Evolutionary conservation across 2,797 vertebrate species (phyloP).

Genomic region (Lepilemur septentrionalis): DNA sequence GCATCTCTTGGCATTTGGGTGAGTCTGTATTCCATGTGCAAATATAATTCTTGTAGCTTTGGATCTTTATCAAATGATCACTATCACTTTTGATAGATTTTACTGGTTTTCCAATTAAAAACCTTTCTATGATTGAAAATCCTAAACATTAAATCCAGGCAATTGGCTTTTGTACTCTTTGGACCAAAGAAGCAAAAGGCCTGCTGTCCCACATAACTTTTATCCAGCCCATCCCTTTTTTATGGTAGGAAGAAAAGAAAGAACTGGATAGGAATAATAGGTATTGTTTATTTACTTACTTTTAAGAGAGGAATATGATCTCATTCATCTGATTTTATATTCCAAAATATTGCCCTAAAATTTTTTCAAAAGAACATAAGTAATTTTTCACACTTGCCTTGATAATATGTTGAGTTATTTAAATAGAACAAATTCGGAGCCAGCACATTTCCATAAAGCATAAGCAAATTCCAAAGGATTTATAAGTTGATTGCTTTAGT

Average conservation of each 20-base stretch:
- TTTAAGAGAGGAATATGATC: not conserved
- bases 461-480: not conserved
- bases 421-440: not conserved
- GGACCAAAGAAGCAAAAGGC: not conserved
- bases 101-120: constrained; percentile 11
- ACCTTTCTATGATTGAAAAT: not conserved
- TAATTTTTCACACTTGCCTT: constrained; percentile 4
- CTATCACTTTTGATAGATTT: not conserved
- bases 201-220: not conserved
- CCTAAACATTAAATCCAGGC: not conserved
- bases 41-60: not conserved
- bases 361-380: not conserved
- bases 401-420: not conserved
- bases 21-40: not conserved
- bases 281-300: not conserved
- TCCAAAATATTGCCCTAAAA: not conserved
- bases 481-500: not conserved
- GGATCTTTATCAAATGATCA: not conserved
- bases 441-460: not conserved
- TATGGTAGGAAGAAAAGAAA: not conserved
- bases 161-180: not conserved
- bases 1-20: not conserved
- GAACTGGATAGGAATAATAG: not conserved
- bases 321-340: not conserved
- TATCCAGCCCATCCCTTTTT: not conserved